A percentile compares a stretch with the other conserved stretches of the same genome.
Conservation (phyloP, 2,797 vertebrate genomes). For the Peromyscus attwateri region DNA sequence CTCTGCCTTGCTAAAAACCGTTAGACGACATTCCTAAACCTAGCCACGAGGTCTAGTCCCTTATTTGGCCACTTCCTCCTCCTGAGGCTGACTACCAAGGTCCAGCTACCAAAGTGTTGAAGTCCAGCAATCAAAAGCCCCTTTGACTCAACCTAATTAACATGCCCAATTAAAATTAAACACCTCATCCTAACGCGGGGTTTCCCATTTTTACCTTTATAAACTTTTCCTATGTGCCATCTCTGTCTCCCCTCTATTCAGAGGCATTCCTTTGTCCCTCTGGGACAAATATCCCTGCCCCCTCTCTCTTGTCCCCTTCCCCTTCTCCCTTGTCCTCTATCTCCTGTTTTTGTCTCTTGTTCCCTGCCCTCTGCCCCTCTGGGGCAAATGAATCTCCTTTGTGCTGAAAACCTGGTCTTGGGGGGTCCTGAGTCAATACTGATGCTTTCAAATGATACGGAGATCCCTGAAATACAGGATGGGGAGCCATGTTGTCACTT, state of each 20-base stretch:
- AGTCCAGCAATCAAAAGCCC: background rate
- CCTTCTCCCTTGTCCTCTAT: background rate
- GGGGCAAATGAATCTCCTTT: background rate
- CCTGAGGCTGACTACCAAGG: background rate
- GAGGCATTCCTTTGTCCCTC: background rate
- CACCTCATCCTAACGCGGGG: background rate
- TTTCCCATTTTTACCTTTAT: background rate
- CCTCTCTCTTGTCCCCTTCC: background rate
- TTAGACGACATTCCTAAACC: background rate
- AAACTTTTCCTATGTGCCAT: background rate
- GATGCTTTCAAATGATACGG: background rate
- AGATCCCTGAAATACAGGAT: conserved; percentile 74
- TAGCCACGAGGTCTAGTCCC: background rate
- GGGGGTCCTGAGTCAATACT: background rate
- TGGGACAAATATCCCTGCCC: no score
- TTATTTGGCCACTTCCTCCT: background rate
- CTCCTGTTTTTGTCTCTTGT: background rate
- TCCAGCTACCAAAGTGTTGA: background rate
- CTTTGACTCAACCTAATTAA: background rate
- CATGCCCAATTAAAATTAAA: background rate
- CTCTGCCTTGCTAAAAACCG: background rate
- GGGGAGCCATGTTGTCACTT: conserved; percentile 23
- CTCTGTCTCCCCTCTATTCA: background rate
- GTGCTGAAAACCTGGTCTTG: background rate
- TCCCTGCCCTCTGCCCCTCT: background rate